These are phyloP conservation scores for Accipiter virgatus DNA, from an alignment of 2,113 vertebrate genomes.

Conservation along the genomic window DNA sequence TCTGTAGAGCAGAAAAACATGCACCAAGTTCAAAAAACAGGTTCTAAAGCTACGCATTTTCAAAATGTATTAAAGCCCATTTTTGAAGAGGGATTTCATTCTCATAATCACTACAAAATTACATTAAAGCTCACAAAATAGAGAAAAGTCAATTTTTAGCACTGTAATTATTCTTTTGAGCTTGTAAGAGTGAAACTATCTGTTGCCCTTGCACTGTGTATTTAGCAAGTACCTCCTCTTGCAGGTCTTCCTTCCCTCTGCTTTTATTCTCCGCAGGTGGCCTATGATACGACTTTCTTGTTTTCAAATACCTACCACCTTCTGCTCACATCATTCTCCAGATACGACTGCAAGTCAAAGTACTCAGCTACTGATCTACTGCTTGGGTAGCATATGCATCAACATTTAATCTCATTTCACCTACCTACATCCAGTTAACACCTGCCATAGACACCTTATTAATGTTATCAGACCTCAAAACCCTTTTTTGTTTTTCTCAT, in stretches of 20 bases:
- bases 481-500: background rate
- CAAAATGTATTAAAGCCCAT: background rate
- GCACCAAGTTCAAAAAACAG: background rate
- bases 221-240: background rate
- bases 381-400: background rate
- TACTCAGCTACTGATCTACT: background rate
- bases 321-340: background rate
- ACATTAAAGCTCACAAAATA: background rate
- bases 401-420: background rate
- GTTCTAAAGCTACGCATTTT: background rate
- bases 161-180: conserved; percentile 4
- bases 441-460: background rate
- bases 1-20: background rate
- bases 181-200: background rate
- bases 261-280: background rate
- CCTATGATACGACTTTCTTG: background rate
- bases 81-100: background rate
- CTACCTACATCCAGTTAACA: background rate
- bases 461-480: background rate
- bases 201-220: background rate
- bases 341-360: background rate
- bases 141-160: background rate
- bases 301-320: background rate
- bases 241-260: background rate
- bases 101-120: background rate